Conservation (phyloP, 2,888 invertebrate species). For the Hyposoter didymator region DNA sequence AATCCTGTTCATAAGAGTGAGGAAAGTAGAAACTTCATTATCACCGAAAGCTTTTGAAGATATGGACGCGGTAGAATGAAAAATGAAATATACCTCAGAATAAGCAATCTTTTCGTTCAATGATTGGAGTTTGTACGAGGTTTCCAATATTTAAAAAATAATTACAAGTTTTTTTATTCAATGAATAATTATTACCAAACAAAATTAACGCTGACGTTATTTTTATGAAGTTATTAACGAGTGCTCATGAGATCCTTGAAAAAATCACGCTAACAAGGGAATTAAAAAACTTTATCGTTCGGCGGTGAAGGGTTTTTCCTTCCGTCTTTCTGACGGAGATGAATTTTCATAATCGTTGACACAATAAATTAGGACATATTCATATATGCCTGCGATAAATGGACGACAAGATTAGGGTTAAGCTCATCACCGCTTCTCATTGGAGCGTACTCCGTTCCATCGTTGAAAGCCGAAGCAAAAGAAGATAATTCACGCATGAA, state of each 20-base stretch:
- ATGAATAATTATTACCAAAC: neutral
- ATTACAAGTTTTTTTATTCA: neutral
- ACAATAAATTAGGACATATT: constrained; percentile 4
- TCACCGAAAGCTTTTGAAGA: neutral
- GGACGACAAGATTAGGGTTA: constrained; percentile 49
- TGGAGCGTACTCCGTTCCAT: constrained; percentile 29
- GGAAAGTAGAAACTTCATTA: neutral
- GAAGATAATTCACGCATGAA: neutral
- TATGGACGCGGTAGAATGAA: neutral
- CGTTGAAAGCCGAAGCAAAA: constrained; percentile 17
- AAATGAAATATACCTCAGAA: neutral
- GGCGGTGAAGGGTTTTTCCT: neutral
- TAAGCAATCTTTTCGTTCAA: too few relatives aligned
- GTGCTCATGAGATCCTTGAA: constrained; percentile 1
- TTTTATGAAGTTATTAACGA: neutral
- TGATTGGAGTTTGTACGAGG: too few relatives aligned
- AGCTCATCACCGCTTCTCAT: constrained; percentile 53
- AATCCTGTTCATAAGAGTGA: neutral
- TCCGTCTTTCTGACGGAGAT: constrained; percentile 15
- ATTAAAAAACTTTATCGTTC: constrained; percentile 1
- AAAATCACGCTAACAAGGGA: neutral
- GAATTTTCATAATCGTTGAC: constrained; percentile 25
- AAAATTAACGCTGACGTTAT: neutral
- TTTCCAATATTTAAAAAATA: neutral
- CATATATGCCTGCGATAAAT: constrained; percentile 19